phyloP scores from a whole-genome alignment of 2,797 vertebrate species.

The Rhodeus uyekii region DNA sequence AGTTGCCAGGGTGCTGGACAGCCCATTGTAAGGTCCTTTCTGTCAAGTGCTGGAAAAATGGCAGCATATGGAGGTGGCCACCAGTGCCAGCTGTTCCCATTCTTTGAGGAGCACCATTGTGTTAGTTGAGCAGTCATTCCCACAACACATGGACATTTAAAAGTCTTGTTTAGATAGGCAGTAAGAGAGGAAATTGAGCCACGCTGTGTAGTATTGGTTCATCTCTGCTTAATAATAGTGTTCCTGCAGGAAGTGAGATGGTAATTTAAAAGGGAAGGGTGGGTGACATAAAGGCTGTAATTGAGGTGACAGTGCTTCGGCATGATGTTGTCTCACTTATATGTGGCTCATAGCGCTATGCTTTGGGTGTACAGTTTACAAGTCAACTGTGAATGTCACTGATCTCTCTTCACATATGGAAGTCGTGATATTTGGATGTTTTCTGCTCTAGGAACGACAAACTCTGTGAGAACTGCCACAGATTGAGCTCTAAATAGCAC shows the following conservation, averaged over 20 bases:
- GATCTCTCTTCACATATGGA: neutral
- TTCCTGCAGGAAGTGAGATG: conserved; percentile 40
- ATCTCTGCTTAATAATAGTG: conserved; percentile 52
- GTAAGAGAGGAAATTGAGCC: conserved; percentile 35
- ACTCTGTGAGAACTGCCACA: neutral
- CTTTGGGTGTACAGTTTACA: neutral
- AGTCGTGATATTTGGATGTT: neutral
- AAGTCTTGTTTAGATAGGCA: conserved; percentile 27
- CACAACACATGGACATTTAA: conserved; percentile 7
- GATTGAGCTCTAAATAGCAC: neutral
- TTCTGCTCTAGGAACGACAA: neutral
- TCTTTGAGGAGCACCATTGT: neutral
- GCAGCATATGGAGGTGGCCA: conserved; percentile 31
- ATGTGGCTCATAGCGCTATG: neutral
- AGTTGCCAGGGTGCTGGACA: conserved; percentile 36
- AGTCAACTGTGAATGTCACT: conserved; percentile 1
- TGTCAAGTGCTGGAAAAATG: conserved; percentile 21
- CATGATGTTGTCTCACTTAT: neutral
- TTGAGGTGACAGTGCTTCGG: conserved; percentile 4
- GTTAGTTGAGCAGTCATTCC: neutral
- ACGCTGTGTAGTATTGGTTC: conserved; percentile 47
- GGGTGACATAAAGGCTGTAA: conserved; percentile 24
- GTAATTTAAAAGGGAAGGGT: conserved; percentile 36
- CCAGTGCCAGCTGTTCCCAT: conserved; percentile 30
- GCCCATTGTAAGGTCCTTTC: neutral